These are phyloP conservation scores for Hedychridium roseum DNA, from an alignment of 2,888 invertebrate genomes.

Conservation along the genomic window DNA sequence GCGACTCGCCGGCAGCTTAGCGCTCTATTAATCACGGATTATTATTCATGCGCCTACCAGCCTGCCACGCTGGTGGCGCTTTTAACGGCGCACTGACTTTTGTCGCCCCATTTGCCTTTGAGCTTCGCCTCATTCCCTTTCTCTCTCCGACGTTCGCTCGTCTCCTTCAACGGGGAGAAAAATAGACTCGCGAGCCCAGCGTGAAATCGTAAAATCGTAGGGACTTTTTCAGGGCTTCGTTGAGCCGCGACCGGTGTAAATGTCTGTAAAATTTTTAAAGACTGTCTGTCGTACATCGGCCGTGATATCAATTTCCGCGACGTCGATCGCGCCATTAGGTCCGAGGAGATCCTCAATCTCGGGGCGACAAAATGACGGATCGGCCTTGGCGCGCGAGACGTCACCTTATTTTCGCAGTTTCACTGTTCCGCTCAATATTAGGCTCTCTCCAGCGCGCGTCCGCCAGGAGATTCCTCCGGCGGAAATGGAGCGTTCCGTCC, in stretches of 20 bases:
- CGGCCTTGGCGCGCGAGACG: constrained; percentile 9
- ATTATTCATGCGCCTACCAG: constrained; percentile 51
- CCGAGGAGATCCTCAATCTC: constrained; percentile 5
- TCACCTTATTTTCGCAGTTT: constrained; percentile 2
- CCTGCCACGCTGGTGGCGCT: constrained; percentile 28
- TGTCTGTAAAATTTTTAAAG: too few relatives aligned
- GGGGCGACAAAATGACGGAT: constrained; percentile 2
- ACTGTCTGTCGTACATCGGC: too few relatives aligned
- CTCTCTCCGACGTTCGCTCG: constrained; percentile 13
- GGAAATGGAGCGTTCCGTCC: too few relatives aligned
- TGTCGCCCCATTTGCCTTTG: constrained; percentile 34
- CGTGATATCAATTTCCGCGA: constrained; percentile 3
- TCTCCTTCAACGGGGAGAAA: constrained; percentile 1
- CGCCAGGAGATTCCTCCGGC: too few relatives aligned
- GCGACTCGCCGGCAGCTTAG: constrained; percentile 52
- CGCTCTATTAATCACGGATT: constrained; percentile 58
- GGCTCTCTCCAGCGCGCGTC: neutral
- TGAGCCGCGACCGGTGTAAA: too few relatives aligned
- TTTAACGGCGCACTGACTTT: constrained; percentile 44
- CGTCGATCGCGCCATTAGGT: neutral
- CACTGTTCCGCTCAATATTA: too few relatives aligned
- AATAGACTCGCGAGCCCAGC: too few relatives aligned
- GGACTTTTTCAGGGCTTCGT: too few relatives aligned
- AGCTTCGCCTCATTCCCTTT: constrained; percentile 26
- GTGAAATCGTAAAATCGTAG: too few relatives aligned